Conservation (phyloP, 2,888 invertebrate genomes). For the Autographa pulchrina region DNA sequence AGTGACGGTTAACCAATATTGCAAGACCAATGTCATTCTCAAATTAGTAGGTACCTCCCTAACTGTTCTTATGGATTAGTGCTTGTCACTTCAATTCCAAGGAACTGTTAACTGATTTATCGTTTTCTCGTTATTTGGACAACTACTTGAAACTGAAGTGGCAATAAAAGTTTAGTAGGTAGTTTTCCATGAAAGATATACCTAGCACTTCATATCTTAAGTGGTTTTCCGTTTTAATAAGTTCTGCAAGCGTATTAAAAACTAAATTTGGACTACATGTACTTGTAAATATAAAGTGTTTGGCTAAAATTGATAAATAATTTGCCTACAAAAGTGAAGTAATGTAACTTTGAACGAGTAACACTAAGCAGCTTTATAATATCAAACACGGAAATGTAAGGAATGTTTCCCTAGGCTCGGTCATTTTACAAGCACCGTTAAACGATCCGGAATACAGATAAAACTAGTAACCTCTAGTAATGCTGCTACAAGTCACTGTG, state of each 20-base stretch:
- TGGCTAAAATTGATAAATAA: no score
- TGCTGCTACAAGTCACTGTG: conserved; percentile 47
- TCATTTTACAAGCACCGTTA: conserved; percentile 55
- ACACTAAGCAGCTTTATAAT: conserved; percentile 26
- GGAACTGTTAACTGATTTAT: background rate
- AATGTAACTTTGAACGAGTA: background rate
- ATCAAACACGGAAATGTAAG: conserved; percentile 49
- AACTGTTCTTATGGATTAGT: background rate
- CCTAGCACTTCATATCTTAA: background rate
- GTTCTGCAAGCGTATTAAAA: background rate
- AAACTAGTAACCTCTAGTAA: conserved; percentile 35
- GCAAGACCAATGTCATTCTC: background rate
- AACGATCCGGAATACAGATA: conserved; percentile 50
- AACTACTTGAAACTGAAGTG: background rate
- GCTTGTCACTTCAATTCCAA: background rate
- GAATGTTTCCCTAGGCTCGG: conserved; percentile 50
- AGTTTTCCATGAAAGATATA: background rate
- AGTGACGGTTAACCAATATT: no score
- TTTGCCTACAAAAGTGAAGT: no score
- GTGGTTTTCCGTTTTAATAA: background rate
- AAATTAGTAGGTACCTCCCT: background rate
- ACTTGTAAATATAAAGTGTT: background rate
- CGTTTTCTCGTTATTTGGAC: background rate
- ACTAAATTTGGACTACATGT: background rate
- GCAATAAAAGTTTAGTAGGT: background rate